Conservation (phyloP, 2,113 vertebrate species). For the Mesitornis unicolor region DNA sequence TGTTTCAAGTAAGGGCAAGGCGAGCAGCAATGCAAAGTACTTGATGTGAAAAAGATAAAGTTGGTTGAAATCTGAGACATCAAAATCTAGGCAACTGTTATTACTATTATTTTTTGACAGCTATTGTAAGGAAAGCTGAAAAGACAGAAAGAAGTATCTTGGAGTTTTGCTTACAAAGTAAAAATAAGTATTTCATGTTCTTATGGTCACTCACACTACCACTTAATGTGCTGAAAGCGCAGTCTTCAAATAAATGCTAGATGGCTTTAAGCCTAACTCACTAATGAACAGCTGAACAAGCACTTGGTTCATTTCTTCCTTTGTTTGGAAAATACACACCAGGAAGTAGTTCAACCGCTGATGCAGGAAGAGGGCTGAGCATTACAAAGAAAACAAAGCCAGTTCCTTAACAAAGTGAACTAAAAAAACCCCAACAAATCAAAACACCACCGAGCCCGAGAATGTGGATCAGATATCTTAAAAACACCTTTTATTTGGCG, state of each 20-base stretch:
- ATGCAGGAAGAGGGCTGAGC: background rate
- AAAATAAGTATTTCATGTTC: background rate
- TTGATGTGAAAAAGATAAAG: background rate
- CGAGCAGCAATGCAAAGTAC: background rate
- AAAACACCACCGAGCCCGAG: background rate
- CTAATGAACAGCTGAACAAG: background rate
- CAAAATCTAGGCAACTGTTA: background rate
- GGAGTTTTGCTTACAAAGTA: background rate
- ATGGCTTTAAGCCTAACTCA: background rate
- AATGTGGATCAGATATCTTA: background rate
- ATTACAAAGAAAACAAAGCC: background rate
- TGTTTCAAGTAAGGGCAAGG: background rate
- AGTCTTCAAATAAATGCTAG: background rate
- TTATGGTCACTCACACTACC: background rate
- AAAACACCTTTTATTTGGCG: accelerated
- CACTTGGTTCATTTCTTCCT: background rate
- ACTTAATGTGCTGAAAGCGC: background rate
- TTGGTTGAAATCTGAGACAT: background rate
- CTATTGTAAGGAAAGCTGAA: background rate
- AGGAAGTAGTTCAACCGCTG: background rate
- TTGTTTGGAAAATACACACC: background rate
- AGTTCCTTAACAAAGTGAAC: background rate
- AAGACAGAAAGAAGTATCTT: background rate
- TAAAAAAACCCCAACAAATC: too few relatives aligned
- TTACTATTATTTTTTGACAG: background rate